These are phyloP conservation scores for Unio delphinus DNA, from an alignment of 2,888 invertebrate genomes.

Conservation along the genomic window DNA sequence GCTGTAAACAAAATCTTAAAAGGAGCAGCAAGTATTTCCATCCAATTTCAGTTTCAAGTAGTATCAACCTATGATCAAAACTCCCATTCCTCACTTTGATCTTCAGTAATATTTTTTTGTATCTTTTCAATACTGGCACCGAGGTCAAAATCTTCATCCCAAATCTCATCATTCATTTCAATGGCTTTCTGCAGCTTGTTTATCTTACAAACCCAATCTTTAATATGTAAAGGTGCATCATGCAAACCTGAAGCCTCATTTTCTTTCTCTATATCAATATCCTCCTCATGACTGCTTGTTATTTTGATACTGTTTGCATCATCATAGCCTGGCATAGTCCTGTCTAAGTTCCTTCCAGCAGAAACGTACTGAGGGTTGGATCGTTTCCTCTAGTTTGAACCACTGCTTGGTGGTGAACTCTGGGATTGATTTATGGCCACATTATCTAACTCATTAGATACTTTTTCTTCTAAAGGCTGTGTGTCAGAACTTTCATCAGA, in stretches of 20 bases:
- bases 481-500: constrained; percentile 33
- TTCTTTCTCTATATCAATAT: constrained; percentile 41
- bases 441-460: constrained; percentile 20
- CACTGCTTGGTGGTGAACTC: constrained; percentile 32
- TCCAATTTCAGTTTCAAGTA: too few relatives aligned
- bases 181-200: constrained; percentile 49
- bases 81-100: constrained; percentile 59
- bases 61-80: constrained; percentile 39
- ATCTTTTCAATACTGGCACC: constrained; percentile 55
- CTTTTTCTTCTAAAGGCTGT: constrained; percentile 23
- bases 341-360: constrained; percentile 78
- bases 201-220: constrained; percentile 26
- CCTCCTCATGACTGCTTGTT: constrained; percentile 14
- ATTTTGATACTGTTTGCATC: constrained; percentile 16
- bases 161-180: constrained; percentile 49
- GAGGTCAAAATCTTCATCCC: constrained; percentile 56
- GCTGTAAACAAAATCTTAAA: too few relatives aligned
- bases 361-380: constrained; percentile 98
- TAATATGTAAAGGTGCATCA: constrained; percentile 11
- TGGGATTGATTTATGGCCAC: constrained; percentile 16
- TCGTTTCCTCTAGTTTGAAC: constrained; percentile 81
- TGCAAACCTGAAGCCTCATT: constrained; percentile 33
- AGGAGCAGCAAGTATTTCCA: too few relatives aligned
- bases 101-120: constrained; percentile 52
- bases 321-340: constrained; percentile 28